These are phyloP conservation scores for Otolemur crassicaudatus DNA, from an alignment of 2,797 vertebrate genomes.

Conservation along the genomic window DNA sequence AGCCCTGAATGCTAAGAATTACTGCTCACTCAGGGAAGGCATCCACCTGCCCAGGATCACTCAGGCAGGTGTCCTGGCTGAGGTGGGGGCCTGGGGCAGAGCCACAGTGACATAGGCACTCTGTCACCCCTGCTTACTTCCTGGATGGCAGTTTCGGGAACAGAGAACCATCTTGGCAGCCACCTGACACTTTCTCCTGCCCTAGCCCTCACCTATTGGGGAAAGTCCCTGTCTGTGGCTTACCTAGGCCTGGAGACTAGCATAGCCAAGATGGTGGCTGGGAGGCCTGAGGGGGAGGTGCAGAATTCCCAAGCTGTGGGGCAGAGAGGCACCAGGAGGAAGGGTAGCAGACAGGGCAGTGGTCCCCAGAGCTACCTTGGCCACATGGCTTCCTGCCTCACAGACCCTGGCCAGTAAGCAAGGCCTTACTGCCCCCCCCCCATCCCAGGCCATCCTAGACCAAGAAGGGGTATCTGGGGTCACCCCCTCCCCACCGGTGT, in stretches of 20 bases:
- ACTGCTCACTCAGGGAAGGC: not conserved
- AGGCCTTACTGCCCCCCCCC: no score
- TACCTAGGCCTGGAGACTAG: not conserved
- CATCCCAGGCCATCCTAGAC: not conserved
- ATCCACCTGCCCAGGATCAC: not conserved
- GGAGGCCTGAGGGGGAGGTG: not conserved
- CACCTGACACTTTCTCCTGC: not conserved
- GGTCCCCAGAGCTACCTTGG: not conserved
- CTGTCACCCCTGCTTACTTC: not conserved
- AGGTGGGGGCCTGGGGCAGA: not conserved
- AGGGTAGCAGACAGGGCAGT: not conserved
- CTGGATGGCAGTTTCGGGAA: not conserved
- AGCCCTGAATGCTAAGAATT: not conserved
- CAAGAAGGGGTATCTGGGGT: not conserved
- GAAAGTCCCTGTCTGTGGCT: not conserved
- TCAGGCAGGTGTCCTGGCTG: not conserved
- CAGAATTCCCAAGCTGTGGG: not conserved
- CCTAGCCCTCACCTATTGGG: not conserved
- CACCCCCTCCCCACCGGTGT: not conserved
- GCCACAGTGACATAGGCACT: accelerated
- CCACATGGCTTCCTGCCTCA: not conserved
- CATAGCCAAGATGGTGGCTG: not conserved
- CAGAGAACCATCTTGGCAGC: not conserved
- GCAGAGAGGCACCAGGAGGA: not conserved
- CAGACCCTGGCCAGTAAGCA: not conserved